Evolutionary conservation across 2,888 invertebrate genomes (phyloP), one percentile per base, ranked within the genome.

Genomic region (Abscondita cerata): DNA sequence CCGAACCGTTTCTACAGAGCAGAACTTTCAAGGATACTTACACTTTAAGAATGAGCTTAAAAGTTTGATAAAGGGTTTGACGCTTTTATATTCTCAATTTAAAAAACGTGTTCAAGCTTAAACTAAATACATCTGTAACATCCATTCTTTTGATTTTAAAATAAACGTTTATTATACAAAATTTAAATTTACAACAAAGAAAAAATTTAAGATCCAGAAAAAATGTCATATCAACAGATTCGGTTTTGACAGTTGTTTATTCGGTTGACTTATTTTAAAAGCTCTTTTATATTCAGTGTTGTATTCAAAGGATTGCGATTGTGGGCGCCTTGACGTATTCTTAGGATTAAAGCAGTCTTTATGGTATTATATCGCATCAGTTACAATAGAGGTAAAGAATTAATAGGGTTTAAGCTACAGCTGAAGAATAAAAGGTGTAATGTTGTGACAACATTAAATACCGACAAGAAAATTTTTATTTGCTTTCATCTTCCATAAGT

Each of bases 261-360:
- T 19, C 60, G 64, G 50, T 47, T 61, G 64, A 64, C 64, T 61
- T 64, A 44, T 50, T 46, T 16, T 54, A 50, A 60, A 64, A 61
- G 60, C 38, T 38, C 40, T 52, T 61, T 25, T 59, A 47, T 59
- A 40, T 34, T 34, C 36, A 46, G 59, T 52, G 64, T 56, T 64
- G 57, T 58, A 64, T 64, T 64, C 60, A 64, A 64, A 64, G 64
- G 64, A 64, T 64, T 64, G 56, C 38, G 25, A 47, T 46, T 57
- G 59, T 59, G 62, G 53, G 46, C 55, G 55, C 57, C 50, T 62
- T 58, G 40, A 58, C 31, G 36, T 50, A 47, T 59, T 47, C 31
- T 44, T 53, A 46, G 59, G 59, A 63, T 63, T 63, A 55, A 41
- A 33, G 55, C 15, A 48, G 20, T 48, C 52, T 62, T 58, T 58